A percentile compares a stretch with the other conserved stretches of the same genome.
Evolutionary conservation across 2,888 invertebrate species (phyloP).

Genomic region (Eupithecia inturbata): DNA sequence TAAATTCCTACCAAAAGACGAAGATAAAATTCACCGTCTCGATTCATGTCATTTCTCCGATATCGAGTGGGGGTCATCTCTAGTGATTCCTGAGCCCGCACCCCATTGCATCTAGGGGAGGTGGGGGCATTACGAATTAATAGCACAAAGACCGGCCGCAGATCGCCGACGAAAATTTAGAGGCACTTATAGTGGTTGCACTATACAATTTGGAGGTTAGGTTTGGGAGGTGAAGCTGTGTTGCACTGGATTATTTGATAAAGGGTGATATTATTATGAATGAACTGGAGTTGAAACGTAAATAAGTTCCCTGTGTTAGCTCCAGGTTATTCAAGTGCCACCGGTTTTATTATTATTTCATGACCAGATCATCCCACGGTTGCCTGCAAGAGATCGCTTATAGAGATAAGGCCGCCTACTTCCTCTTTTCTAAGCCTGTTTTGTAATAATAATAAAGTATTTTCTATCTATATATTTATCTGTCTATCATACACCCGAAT

Average conservation of each 20-base stretch:
- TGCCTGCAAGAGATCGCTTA: no score
- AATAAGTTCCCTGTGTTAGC: no score
- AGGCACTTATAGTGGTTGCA: constrained; percentile 64
- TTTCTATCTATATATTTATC: no score
- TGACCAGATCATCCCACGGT: no score
- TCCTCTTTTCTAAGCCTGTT: no score
- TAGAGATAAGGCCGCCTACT: no score
- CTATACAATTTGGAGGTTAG: constrained; percentile 5
- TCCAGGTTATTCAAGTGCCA: no score
- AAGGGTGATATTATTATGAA: neutral
- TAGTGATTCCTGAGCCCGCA: constrained; percentile 33
- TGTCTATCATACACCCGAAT: no score
- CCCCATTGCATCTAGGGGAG: constrained; percentile 64
- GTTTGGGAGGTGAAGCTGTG: neutral
- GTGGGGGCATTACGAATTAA: constrained; percentile 84
- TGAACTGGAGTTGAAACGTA: neutral
- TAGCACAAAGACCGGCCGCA: constrained; percentile 83
- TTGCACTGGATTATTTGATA: neutral
- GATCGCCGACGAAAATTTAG: constrained; percentile 83
- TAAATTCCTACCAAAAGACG: neutral
- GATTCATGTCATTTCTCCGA: neutral
- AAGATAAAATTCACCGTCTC: neutral
- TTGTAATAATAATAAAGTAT: no score
- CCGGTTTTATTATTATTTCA: no score
- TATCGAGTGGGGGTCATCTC: constrained; percentile 32